These are phyloP conservation scores for Myiotriccus ornatus DNA, from an alignment of 2,797 vertebrate species.

Conservation along the genomic window DNA sequence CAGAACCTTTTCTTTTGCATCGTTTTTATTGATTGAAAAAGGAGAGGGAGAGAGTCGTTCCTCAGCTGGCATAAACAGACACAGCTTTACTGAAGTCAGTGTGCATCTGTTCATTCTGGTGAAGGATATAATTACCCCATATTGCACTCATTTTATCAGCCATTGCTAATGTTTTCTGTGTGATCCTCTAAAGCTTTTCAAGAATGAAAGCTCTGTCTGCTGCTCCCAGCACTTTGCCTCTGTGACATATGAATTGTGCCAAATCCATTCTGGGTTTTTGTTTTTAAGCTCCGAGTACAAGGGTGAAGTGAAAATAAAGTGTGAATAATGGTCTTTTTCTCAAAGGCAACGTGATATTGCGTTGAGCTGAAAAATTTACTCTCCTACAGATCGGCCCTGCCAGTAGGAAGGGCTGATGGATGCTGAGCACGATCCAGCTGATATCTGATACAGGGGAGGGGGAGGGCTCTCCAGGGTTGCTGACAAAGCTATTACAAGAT, in stretches of 20 bases:
- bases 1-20: not conserved
- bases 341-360: conserved; percentile 29
- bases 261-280: conserved; percentile 52
- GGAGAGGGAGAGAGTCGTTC: not conserved
- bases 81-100: conserved; percentile 28
- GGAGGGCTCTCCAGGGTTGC: not conserved
- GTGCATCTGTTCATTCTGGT: conserved; percentile 49
- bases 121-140: conserved; percentile 47
- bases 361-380: conserved; percentile 34
- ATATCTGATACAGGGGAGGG: not conserved
- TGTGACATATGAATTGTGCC: conserved; percentile 63
- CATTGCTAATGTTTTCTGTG: conserved; percentile 50
- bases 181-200: conserved; percentile 50
- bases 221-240: conserved; percentile 51
- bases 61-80: conserved; percentile 33
- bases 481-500: conserved; percentile 22
- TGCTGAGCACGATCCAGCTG: conserved; percentile 52
- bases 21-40: conserved; percentile 1
- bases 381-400: not conserved
- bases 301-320: conserved; percentile 65
- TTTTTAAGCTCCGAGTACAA: conserved; percentile 47
- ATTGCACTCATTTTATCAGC: conserved; percentile 51
- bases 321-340: conserved; percentile 54
- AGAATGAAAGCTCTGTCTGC: conserved; percentile 54
- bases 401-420: conserved; percentile 20